Percentiles rank a stretch among this genome's conserved stretches.
phyloP scores from a whole-genome alignment of 2,113 vertebrate species.

The Turnix velox region DNA sequence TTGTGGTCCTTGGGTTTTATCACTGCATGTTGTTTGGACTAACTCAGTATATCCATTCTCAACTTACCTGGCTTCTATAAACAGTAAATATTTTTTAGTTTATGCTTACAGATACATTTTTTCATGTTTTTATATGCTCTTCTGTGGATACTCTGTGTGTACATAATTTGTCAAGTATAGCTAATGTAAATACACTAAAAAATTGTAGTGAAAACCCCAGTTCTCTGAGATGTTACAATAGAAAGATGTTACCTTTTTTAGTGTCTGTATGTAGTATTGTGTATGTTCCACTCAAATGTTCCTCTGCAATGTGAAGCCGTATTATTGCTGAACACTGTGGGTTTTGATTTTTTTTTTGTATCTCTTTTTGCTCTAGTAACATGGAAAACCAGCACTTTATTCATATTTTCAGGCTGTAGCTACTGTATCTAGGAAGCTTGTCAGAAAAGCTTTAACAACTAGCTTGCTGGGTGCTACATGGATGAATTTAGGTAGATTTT shows the following conservation, averaged over 20 bases:
- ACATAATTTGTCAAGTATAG: background rate
- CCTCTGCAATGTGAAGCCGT: background rate
- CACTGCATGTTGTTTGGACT: conserved; percentile 35
- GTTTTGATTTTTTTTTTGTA: conserved; percentile 4
- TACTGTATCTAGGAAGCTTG: background rate
- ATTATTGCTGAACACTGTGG: background rate
- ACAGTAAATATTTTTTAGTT: background rate
- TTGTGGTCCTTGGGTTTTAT: conserved; percentile 61
- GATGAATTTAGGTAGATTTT: background rate
- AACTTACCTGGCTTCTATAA: conserved; percentile 27
- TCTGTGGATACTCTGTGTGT: background rate
- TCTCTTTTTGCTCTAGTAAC: background rate
- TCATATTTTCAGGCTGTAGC: background rate
- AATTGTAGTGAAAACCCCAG: background rate
- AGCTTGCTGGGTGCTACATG: background rate
- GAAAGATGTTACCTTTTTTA: background rate
- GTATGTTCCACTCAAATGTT: background rate
- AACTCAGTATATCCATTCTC: conserved; percentile 4
- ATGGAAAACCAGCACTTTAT: background rate
- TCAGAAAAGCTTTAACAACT: background rate
- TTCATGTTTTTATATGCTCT: background rate
- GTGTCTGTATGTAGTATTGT: background rate
- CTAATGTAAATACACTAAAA: background rate
- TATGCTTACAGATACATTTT: background rate
- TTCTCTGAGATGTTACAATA: background rate